phyloP scores from a whole-genome alignment of 1,140 invertebrate genomes.

The Oppia nitens region DNA sequence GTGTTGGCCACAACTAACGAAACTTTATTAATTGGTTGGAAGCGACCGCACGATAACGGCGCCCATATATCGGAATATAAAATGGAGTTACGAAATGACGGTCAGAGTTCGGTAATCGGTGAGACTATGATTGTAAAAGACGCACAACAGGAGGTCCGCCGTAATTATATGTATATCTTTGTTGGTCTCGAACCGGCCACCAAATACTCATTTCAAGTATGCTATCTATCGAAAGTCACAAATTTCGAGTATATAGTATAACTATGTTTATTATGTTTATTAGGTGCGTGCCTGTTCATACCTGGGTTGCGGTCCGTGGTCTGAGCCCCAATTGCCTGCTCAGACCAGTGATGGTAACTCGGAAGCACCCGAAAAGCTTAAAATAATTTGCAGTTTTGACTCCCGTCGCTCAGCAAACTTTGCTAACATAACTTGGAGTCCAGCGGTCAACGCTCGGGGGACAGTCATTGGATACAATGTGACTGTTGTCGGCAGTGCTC shows the following conservation, averaged over 20 bases:
- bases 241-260: neutral
- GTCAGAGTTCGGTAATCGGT: constrained; percentile 16
- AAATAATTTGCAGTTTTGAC: constrained; percentile 19
- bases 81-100: constrained; percentile 18
- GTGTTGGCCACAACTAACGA: constrained; percentile 23
- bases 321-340: constrained; percentile 19
- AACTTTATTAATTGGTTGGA: constrained; percentile 23
- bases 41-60: constrained; percentile 22
- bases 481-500: constrained; percentile 14
- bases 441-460: constrained; percentile 19
- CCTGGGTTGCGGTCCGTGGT: constrained; percentile 20
- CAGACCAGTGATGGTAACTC: constrained; percentile 22
- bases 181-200: constrained; percentile 21
- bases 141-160: constrained; percentile 14
- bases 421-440: constrained; percentile 21
- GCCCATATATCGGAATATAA: constrained; percentile 21
- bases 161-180: constrained; percentile 21
- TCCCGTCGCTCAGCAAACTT: constrained; percentile 12
- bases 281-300: constrained; percentile 22
- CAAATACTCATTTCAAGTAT: constrained; percentile 20
- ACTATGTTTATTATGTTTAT: constrained; percentile 21
- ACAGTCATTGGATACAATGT: constrained; percentile 22
- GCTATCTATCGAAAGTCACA: neutral
- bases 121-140: constrained; percentile 16
- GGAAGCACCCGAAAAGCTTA: constrained; percentile 20